phyloP scores from a whole-genome alignment of 2,888 invertebrate species.

The Tridacna gigas region DNA sequence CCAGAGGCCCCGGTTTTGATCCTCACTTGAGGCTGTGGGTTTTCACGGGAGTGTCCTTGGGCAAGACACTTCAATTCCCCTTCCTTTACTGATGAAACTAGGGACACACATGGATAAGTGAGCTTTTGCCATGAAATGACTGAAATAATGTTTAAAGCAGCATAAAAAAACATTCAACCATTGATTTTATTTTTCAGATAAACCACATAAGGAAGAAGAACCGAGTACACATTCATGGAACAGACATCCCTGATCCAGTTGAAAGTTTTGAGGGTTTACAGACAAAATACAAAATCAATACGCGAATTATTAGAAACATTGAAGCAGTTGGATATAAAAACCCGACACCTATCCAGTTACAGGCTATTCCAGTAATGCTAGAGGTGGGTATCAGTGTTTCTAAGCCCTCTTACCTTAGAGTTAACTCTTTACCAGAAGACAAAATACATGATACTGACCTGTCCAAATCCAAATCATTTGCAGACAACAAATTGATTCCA shows the following conservation, averaged over 20 bases:
- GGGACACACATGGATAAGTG: too few relatives aligned
- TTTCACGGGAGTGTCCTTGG: too few relatives aligned
- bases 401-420: too few relatives aligned
- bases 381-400: conserved; percentile 68
- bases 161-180: background rate
- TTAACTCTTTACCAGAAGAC: background rate
- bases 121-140: too few relatives aligned
- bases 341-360: conserved; percentile 88
- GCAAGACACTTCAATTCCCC: too few relatives aligned
- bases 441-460: too few relatives aligned
- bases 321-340: conserved; percentile 81
- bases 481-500: too few relatives aligned
- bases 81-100: too few relatives aligned
- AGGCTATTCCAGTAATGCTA: conserved; percentile 95
- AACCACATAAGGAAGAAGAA: conserved; percentile 90
- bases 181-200: conserved; percentile 86
- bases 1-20: too few relatives aligned
- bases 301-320: conserved; percentile 89
- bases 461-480: too few relatives aligned
- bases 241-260: conserved; percentile 92
- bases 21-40: too few relatives aligned
- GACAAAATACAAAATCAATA: conserved; percentile 87
- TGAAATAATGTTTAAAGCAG: too few relatives aligned
- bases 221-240: conserved; percentile 92
- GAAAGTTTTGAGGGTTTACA: conserved; percentile 86